Evolutionary conservation across 1,140 invertebrate species (phyloP).

Genomic region (Meloidogyne exigua): DNA sequence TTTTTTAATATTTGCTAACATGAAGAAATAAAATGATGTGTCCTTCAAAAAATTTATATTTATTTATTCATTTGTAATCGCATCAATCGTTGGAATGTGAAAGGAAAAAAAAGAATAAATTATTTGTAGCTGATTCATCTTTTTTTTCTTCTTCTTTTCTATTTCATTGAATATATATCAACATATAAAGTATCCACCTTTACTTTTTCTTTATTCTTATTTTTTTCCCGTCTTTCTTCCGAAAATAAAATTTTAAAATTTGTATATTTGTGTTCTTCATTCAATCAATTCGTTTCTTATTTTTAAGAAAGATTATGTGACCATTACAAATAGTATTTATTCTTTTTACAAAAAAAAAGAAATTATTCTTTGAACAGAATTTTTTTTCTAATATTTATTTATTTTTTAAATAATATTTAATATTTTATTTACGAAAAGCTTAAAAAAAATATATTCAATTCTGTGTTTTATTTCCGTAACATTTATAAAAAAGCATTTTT

Average conservation of each 20-base stretch:
- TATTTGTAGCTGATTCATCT: neutral
- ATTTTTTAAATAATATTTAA: no score
- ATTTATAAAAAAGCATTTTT: neutral
- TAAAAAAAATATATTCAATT: neutral
- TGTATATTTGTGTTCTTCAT: neutral
- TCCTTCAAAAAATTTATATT: neutral
- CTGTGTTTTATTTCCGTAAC: neutral
- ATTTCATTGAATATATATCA: neutral
- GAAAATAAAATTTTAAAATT: neutral
- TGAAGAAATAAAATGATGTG: constrained; percentile 1
- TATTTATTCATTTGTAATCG: constrained; percentile 7
- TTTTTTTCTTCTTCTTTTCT: neutral
- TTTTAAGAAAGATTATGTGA: neutral
- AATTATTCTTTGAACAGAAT: no score
- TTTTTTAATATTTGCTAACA: neutral
- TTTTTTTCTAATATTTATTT: no score
- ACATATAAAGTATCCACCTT: neutral
- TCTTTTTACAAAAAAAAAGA: no score
- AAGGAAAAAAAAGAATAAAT: neutral
- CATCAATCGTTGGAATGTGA: neutral
- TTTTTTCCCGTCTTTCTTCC: neutral
- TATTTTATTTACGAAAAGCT: neutral
- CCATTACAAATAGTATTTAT: no score
- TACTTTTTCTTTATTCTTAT: neutral
- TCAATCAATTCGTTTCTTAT: neutral